Conservation (phyloP, 1,140 invertebrate genomes). For the Drosophila arizonae region DNA sequence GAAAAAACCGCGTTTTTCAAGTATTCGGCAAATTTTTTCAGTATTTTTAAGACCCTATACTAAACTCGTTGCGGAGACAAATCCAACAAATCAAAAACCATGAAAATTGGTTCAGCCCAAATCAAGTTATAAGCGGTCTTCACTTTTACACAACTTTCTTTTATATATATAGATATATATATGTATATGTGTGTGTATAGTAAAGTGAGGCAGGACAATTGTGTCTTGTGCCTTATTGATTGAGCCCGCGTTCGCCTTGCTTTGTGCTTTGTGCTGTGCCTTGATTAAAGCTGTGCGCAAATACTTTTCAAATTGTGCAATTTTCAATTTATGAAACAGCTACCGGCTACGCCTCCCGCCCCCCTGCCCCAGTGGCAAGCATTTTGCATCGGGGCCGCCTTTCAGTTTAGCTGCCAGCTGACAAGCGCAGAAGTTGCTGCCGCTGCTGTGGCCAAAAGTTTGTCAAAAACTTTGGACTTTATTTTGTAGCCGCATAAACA, state of each 20-base stretch:
- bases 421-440: conserved; percentile 70
- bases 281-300: conserved; percentile 42
- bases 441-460: conserved; percentile 62
- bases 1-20: too few relatives aligned
- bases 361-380: too few relatives aligned
- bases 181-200: too few relatives aligned
- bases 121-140: too few relatives aligned
- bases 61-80: too few relatives aligned
- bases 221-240: conserved; percentile 67
- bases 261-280: conserved; percentile 23
- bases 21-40: too few relatives aligned
- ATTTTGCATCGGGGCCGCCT: background rate
- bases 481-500: conserved; percentile 81
- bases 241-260: conserved; percentile 20
- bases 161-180: background rate
- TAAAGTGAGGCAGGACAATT: conserved; percentile 47
- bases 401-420: conserved; percentile 42
- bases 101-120: too few relatives aligned
- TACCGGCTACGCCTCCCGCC: background rate
- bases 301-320: conserved; percentile 61
- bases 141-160: too few relatives aligned
- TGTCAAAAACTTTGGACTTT: conserved; percentile 75
- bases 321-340: conserved; percentile 75
- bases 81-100: too few relatives aligned
- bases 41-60: too few relatives aligned